Percentiles rank a stretch among this genome's conserved stretches.
These are phyloP conservation scores for Stegodyphus mimosarum DNA, from an alignment of 1,140 invertebrate genomes.

Conservation along the genomic window DNA sequence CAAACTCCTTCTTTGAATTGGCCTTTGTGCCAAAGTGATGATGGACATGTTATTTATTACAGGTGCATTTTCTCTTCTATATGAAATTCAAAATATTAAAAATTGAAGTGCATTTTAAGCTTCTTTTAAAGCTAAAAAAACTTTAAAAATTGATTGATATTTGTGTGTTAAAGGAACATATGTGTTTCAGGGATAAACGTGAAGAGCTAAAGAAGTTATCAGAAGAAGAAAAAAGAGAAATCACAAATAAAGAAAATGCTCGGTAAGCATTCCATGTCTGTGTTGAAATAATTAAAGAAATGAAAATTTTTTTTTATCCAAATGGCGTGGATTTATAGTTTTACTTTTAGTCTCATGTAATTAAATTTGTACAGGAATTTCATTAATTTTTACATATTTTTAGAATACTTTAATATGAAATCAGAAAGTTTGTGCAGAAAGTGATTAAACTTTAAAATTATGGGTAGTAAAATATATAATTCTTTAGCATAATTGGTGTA, in stretches of 20 bases:
- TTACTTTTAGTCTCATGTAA: no score
- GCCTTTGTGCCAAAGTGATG: conserved; percentile 71
- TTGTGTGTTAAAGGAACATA: not conserved
- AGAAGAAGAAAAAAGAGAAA: conserved; percentile 74
- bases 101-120: no score
- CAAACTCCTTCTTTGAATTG: conserved; percentile 69
- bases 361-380: no score
- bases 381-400: not conserved
- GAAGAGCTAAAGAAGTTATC: conserved; percentile 74
- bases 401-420: not conserved
- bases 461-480: no score
- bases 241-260: conserved; percentile 74
- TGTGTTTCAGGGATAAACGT: conserved; percentile 73
- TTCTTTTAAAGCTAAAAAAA: not conserved
- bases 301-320: no score
- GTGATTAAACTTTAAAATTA: not conserved
- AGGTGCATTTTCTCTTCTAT: conserved; percentile 68
- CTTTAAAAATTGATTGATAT: not conserved
- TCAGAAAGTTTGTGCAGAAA: not conserved
- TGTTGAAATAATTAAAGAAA: not conserved
- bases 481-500: no score
- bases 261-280: conserved; percentile 61
- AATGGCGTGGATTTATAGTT: no score
- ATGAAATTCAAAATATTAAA: not conserved
- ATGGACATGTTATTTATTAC: conserved; percentile 74